A percentile compares a stretch with the other conserved stretches of the same genome.
phyloP scores from a whole-genome alignment of 2,888 invertebrate genomes.

The Eristalis tenax region DNA sequence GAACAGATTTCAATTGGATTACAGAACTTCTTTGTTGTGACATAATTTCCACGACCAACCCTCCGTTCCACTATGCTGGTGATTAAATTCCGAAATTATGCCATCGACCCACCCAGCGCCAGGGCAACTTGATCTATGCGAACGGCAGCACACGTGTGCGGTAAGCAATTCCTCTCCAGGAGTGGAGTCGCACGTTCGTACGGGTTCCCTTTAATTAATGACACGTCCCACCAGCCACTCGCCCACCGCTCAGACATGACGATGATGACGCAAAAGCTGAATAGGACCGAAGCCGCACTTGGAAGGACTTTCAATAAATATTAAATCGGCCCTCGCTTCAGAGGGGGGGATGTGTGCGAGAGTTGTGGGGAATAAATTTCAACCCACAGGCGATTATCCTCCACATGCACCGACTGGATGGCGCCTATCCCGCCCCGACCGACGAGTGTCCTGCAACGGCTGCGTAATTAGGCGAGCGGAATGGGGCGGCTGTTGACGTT shows the following conservation, averaged over 20 bases:
- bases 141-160: background rate
- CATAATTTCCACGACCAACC: background rate
- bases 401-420: background rate
- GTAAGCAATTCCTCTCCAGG: background rate
- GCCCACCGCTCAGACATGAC: conserved; percentile 23
- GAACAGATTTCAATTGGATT: conserved; percentile 18
- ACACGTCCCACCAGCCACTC: conserved; percentile 2
- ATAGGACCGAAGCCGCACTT: background rate
- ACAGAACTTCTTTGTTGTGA: conserved; percentile 9
- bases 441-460: background rate
- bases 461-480: background rate
- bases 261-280: conserved; percentile 11
- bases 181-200: conserved; percentile 5
- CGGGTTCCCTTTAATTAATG: conserved; percentile 42
- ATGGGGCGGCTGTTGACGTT: background rate
- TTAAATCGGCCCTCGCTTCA: conserved; percentile 32
- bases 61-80: background rate
- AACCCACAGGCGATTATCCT: background rate
- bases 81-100: conserved; percentile 12
- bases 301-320: conserved; percentile 45
- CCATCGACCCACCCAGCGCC: background rate
- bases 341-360: conserved; percentile 26
- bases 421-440: background rate
- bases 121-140: background rate
- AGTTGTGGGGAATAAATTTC: conserved; percentile 20